Evolutionary conservation across 1,140 invertebrate species (phyloP).

Genomic region (Luehdorfia chinensis): DNA sequence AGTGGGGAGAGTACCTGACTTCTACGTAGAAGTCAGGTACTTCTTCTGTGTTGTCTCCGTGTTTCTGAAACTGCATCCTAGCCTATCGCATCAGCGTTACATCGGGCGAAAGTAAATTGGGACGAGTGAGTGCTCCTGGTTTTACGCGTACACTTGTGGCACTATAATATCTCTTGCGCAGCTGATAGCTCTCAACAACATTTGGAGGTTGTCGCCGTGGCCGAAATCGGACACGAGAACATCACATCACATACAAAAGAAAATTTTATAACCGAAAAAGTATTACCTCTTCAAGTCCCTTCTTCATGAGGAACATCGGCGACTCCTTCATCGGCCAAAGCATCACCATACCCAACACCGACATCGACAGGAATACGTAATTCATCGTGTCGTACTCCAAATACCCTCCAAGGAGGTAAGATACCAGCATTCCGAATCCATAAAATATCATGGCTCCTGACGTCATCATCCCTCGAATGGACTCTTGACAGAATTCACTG

Average conservation of each 20-base stretch:
- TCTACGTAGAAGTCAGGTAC: no score
- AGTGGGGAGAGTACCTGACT: no score
- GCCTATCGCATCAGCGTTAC: no score
- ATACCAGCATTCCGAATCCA: constrained; percentile 41
- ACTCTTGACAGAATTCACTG: constrained; percentile 48
- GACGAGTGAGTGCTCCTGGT: no score
- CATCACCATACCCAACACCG: constrained; percentile 21
- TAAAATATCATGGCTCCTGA: constrained; percentile 41
- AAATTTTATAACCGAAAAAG: neutral
- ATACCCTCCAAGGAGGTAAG: constrained; percentile 38
- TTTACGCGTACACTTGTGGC: no score
- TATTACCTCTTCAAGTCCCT: constrained; percentile 42
- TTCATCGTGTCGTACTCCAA: constrained; percentile 42
- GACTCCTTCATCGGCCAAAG: constrained; percentile 41
- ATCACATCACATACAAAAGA: neutral
- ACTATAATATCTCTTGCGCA: no score
- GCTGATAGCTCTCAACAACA: no score
- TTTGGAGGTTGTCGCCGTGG: no score
- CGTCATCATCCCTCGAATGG: constrained; percentile 45
- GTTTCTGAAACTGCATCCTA: no score
- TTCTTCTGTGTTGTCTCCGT: no score
- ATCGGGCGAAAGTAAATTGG: no score
- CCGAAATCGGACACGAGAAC: no score
- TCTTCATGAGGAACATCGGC: constrained; percentile 39
- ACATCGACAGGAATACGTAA: constrained; percentile 32